These are phyloP conservation scores for Alcis repandata DNA, from an alignment of 2,888 invertebrate species.

Conservation along the genomic window DNA sequence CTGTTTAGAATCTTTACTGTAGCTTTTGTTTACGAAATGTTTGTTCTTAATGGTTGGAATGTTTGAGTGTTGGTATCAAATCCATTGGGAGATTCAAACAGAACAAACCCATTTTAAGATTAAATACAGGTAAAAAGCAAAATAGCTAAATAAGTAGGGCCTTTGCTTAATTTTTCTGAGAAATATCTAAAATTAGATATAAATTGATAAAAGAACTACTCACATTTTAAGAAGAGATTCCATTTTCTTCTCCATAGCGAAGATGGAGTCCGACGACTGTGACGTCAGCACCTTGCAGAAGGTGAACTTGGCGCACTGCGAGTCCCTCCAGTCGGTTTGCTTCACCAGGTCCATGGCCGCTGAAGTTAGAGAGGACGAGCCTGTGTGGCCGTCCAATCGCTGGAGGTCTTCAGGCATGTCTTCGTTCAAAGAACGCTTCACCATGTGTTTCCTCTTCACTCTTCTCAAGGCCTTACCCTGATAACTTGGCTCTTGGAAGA, in stretches of 20 bases:
- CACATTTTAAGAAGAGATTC: slow-evolving; percentile 90
- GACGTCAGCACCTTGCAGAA: slow-evolving; percentile 92
- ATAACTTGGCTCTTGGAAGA: slow-evolving; percentile 63
- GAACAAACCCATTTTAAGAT: no score
- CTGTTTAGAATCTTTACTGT: not conserved
- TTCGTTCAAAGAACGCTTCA: slow-evolving; percentile 69
- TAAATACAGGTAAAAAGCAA: no score
- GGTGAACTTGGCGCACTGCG: slow-evolving; percentile 91
- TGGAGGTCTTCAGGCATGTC: slow-evolving; percentile 80
- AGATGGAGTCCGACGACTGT: slow-evolving; percentile 89
- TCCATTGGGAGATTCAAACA: no score
- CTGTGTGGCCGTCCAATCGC: slow-evolving; percentile 64
- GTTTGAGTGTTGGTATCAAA: not conserved
- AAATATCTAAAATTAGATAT: not conserved
- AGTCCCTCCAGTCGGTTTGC: slow-evolving; percentile 90
- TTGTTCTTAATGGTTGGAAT: no score
- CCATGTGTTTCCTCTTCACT: slow-evolving; percentile 66
- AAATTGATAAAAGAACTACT: slow-evolving; percentile 72
- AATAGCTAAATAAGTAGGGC: not conserved
- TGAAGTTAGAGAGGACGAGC: slow-evolving; percentile 69
- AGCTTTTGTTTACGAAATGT: not conserved
- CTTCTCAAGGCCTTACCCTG: slow-evolving; percentile 59
- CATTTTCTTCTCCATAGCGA: slow-evolving; percentile 94
- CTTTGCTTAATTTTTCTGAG: not conserved
- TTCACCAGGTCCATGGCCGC: slow-evolving; percentile 81